phyloP scores from a whole-genome alignment of 2,797 vertebrate genomes.

The Spinibarbus caldwelli region DNA sequence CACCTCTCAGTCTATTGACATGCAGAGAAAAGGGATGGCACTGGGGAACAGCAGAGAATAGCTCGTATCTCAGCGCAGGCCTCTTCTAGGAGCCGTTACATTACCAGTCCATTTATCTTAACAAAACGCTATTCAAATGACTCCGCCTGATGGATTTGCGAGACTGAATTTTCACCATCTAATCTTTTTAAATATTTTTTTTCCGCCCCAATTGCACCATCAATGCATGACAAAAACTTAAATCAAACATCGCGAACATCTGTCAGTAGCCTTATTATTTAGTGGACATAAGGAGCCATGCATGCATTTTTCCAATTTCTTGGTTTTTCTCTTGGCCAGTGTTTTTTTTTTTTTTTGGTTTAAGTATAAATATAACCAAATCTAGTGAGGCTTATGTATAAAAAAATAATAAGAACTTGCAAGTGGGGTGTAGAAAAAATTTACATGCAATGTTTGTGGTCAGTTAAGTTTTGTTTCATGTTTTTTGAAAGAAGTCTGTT shows the following conservation, averaged over 20 bases:
- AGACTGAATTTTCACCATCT: constrained; percentile 18
- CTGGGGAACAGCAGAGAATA: constrained; percentile 32
- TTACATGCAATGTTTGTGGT: background rate
- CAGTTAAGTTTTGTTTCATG: too few relatives aligned
- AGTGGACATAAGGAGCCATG: background rate
- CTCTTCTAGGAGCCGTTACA: constrained; percentile 27
- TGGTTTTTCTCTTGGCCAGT: background rate
- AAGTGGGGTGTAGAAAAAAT: background rate
- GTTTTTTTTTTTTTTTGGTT: background rate
- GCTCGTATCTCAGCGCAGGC: constrained; percentile 23
- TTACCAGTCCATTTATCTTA: constrained; percentile 52
- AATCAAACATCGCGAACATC: background rate
- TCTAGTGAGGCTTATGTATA: background rate
- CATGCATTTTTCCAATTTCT: background rate
- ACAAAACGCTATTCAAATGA: constrained; percentile 46
- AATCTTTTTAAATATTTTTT: constrained; percentile 25
- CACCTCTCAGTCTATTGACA: constrained; percentile 52
- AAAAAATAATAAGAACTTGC: background rate
- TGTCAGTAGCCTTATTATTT: constrained; percentile 1
- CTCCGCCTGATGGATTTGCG: constrained; percentile 23
- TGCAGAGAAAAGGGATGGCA: constrained; percentile 48
- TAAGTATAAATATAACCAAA: background rate
- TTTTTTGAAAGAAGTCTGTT: too few relatives aligned
- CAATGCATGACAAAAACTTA: constrained; percentile 1
- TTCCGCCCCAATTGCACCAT: background rate